phyloP scores from a whole-genome alignment of 1,140 invertebrate species.

The Harlomillsia oculata region DNA sequence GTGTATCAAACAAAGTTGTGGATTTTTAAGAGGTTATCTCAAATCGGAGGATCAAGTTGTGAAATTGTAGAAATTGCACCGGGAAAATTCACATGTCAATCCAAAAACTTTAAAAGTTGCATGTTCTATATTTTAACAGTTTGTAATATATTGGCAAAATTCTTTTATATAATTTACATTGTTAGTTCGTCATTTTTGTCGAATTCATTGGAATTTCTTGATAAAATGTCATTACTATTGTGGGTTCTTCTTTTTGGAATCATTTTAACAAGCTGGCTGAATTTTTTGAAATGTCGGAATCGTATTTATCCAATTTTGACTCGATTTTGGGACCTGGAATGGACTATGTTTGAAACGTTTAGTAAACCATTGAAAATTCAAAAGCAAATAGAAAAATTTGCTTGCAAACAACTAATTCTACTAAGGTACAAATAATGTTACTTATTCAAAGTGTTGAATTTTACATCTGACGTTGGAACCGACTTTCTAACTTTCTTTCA shows the following conservation, averaged over 20 bases:
- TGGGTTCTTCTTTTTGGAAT: slow-evolving; percentile 9
- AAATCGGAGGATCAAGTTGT: no score
- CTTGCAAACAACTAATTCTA: background rate
- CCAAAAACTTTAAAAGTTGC: no score
- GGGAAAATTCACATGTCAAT: no score
- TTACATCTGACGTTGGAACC: background rate
- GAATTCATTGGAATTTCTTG: slow-evolving; percentile 10
- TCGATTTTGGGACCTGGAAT: slow-evolving; percentile 9
- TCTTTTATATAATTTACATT: background rate
- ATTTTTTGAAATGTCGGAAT: slow-evolving; percentile 9
- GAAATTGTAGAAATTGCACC: no score
- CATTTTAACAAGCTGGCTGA: slow-evolving; percentile 1
- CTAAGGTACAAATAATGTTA: background rate
- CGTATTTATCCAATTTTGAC: slow-evolving; percentile 12
- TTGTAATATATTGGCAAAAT: no score
- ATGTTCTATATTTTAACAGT: no score
- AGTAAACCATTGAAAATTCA: background rate
- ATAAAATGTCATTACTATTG: slow-evolving; percentile 17
- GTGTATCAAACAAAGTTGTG: no score
- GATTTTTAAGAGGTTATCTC: no score
- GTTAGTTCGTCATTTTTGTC: background rate
- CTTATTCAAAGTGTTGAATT: background rate
- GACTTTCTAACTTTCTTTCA: background rate
- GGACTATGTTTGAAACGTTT: background rate
- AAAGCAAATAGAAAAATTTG: background rate